Evolutionary conservation across 2,888 invertebrate genomes (phyloP), one percentile per base, ranked within the genome.

Genomic region (Scelioninae gen. 2): DNA sequence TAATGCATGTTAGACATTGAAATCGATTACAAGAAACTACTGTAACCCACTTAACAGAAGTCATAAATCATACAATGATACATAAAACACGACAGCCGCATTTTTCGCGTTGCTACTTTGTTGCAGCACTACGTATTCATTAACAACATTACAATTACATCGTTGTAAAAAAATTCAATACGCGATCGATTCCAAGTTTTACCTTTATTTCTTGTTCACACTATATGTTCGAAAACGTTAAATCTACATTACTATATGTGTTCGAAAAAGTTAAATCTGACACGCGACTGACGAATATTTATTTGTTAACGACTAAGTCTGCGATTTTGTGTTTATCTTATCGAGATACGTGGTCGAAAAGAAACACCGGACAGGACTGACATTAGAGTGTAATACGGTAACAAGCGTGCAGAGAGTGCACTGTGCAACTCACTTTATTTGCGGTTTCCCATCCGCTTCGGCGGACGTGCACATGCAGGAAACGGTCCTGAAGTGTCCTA

Each of bases 381-480:
- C 41, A 55, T 74, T 67, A 57, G 39, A 45, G 67, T 65, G 70
- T 70, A 74, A 61, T 48, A 69, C 43, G 18, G 73, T 73, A 73
- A 64, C 64, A 33, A 73, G 53, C 58, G 35, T 41, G 52, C 39
- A 37, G 33, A 39, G 63, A 69, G 22, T 55, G 48, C 19, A 19
- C 57, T 41, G 22, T 64, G 63, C 64, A 58, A 41, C 77, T 79
- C 71, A 77, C 77, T 81, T 78, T 79, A 80, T 81, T 81, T 83
- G 85, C 81, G 85, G 85, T 85, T 85, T 84, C 81, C 74, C 84
- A 84, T 85, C 85, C 85, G 85, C 83, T 79, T 79, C 77, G 78
- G 63, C 64, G 67, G 77, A 75, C 76, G 76, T 77, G 75, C 53
- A 69, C 74, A 74, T 79, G 80, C 84, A 85, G 85, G 85, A 86